These are phyloP conservation scores for Sisyra terminalis DNA, from an alignment of 2,888 invertebrate species.

Conservation along the genomic window DNA sequence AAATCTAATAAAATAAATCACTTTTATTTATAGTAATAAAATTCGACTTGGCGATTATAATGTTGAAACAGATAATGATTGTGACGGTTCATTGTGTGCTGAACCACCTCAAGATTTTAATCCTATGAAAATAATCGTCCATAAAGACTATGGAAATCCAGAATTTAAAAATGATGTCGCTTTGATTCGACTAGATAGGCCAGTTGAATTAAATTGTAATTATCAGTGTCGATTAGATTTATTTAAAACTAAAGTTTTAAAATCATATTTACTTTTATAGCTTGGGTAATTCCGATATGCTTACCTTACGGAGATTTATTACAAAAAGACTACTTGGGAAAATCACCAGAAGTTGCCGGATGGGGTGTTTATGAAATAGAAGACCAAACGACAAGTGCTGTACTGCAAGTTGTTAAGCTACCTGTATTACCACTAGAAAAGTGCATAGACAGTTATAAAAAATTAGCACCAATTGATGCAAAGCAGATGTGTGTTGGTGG, in stretches of 20 bases:
- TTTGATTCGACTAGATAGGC: constrained; percentile 20
- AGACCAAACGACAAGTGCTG: constrained; percentile 16
- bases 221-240: background rate
- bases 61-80: constrained; percentile 16
- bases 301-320: constrained; percentile 29
- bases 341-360: constrained; percentile 34
- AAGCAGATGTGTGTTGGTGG: constrained; percentile 38
- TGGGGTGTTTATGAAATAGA: constrained; percentile 23
- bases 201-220: constrained; percentile 20
- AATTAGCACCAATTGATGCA: background rate
- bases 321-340: constrained; percentile 22
- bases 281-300: constrained; percentile 40
- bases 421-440: constrained; percentile 17
- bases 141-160: constrained; percentile 19
- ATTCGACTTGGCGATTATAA: constrained; percentile 20
- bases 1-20: no score
- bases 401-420: constrained; percentile 21
- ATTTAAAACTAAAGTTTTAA: background rate
- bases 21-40: constrained; percentile 14
- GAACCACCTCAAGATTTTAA: constrained; percentile 25
- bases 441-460: background rate
- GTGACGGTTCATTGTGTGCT: constrained; percentile 20
- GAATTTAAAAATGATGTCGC: constrained; percentile 24
- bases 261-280: constrained; percentile 18
- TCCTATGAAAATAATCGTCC: constrained; percentile 18